Evolutionary conservation across 2,797 vertebrate species (phyloP).

Genomic region (Tiaroga cobitis): DNA sequence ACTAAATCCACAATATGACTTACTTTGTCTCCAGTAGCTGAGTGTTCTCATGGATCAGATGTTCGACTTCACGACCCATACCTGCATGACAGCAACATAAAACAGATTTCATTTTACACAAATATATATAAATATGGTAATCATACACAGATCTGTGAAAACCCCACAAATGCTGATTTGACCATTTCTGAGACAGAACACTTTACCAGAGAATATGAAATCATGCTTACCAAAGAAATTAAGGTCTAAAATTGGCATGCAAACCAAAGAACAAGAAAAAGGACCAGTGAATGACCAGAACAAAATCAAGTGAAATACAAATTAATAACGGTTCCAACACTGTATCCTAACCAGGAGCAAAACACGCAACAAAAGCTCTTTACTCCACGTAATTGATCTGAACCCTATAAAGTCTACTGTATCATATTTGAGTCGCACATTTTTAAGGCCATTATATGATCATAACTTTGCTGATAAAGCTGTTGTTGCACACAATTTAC

Average conservation of each 20-base stretch:
- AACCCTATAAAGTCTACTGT: no score
- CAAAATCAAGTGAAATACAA: not conserved
- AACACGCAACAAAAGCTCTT: not conserved
- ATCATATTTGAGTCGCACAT: no score
- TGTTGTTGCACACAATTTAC: no score
- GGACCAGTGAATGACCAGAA: slow-evolving; percentile 64
- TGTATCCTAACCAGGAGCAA: not conserved
- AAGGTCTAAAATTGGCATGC: slow-evolving; percentile 84
- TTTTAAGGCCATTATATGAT: no score
- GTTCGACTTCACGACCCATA: slow-evolving; percentile 98
- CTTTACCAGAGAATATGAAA: slow-evolving; percentile 19
- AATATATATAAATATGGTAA: not conserved
- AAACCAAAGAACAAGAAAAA: slow-evolving; percentile 73
- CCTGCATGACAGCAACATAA: slow-evolving; percentile 73
- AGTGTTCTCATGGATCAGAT: slow-evolving; percentile 95
- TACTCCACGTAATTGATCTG: not conserved
- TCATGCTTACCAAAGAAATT: slow-evolving; percentile 88
- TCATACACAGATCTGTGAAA: not conserved
- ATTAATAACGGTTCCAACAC: not conserved
- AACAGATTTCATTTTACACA: not conserved
- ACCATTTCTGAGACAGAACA: slow-evolving; percentile 25
- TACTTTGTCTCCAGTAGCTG: slow-evolving; percentile 97
- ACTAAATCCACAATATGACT: slow-evolving; percentile 57
- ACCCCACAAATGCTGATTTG: not conserved
- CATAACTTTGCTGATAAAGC: not conserved